Conservation (phyloP, 2,888 invertebrate genomes). For the Hedychridium roseum region DNA sequence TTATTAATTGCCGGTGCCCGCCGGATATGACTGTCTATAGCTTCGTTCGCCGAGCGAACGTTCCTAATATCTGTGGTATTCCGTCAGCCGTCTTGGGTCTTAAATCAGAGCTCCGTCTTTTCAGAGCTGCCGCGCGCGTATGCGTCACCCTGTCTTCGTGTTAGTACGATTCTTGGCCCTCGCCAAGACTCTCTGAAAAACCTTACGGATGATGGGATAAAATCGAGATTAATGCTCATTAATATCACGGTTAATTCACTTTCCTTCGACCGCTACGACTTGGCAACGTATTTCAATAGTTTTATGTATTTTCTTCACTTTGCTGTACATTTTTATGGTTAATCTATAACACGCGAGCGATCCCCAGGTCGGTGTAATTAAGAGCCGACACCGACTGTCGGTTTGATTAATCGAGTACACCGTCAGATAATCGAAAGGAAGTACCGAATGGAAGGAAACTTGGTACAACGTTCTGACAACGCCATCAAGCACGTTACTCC, state of each 20-base stretch:
- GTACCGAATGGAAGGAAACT: slow-evolving; percentile 58
- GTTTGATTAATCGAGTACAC: slow-evolving; percentile 62
- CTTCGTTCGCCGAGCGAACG: slow-evolving; percentile 46
- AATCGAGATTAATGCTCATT: no score
- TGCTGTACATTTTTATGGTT: slow-evolving; percentile 62
- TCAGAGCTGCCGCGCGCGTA: slow-evolving; percentile 11
- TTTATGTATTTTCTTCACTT: no score
- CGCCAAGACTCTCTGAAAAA: no score
- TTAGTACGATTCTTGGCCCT: no score
- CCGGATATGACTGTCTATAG: slow-evolving; percentile 63
- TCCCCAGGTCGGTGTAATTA: slow-evolving; percentile 57
- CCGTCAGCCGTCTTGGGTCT: slow-evolving; percentile 39
- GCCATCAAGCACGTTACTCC: slow-evolving; percentile 31
- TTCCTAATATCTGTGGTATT: slow-evolving; percentile 49
- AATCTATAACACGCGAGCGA: slow-evolving; percentile 55
- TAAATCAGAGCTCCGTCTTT: slow-evolving; percentile 28
- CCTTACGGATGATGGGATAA: no score
- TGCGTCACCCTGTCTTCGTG: not conserved
- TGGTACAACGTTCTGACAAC: slow-evolving; percentile 28
- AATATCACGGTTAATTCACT: no score
- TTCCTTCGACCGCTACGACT: no score
- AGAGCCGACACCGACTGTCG: slow-evolving; percentile 57
- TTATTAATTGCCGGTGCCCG: slow-evolving; percentile 62
- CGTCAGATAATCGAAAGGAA: slow-evolving; percentile 63
- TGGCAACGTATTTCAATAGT: no score